Evolutionary conservation across 2,888 invertebrate species (phyloP).

Genomic region (Hypomecis punctinalis): DNA sequence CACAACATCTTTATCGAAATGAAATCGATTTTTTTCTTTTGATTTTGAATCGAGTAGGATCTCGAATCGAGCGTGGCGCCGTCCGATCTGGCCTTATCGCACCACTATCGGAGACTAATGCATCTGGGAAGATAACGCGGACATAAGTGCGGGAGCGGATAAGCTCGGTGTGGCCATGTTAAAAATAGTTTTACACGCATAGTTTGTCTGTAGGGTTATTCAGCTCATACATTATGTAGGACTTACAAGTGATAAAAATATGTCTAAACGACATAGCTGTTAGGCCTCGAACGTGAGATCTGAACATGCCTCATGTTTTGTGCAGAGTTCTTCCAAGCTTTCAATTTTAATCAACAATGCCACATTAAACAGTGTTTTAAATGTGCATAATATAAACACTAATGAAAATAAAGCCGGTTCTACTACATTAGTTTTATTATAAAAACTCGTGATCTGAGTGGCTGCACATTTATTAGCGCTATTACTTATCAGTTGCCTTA

Average conservation of each 20-base stretch:
- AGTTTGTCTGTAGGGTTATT: conserved; percentile 69
- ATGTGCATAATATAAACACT: too few relatives aligned
- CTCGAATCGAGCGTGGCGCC: conserved; percentile 81
- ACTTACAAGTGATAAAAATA: conserved; percentile 1
- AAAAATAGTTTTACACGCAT: conserved; percentile 83
- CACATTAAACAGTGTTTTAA: too few relatives aligned
- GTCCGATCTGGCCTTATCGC: conserved; percentile 81
- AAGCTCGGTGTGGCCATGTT: conserved; percentile 83
- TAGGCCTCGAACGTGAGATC: neutral
- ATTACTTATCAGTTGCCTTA: too few relatives aligned
- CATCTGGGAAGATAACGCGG: conserved; percentile 77
- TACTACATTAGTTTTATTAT: too few relatives aligned
- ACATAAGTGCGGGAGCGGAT: conserved; percentile 83
- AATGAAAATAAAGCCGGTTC: too few relatives aligned
- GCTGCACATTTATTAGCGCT: too few relatives aligned
- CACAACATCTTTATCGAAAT: conserved; percentile 80
- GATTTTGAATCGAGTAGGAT: conserved; percentile 79
- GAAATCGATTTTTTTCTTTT: conserved; percentile 79
- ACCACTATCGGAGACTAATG: conserved; percentile 83
- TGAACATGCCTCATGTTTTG: too few relatives aligned
- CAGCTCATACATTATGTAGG: conserved; percentile 12
- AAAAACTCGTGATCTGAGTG: too few relatives aligned
- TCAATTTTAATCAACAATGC: too few relatives aligned
- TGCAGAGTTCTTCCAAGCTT: too few relatives aligned
- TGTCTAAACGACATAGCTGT: neutral